Percentiles rank a stretch among this genome's conserved stretches.
These are phyloP conservation scores for Pagetopsis macropterus DNA, from an alignment of 2,797 vertebrate species.

Conservation along the genomic window DNA sequence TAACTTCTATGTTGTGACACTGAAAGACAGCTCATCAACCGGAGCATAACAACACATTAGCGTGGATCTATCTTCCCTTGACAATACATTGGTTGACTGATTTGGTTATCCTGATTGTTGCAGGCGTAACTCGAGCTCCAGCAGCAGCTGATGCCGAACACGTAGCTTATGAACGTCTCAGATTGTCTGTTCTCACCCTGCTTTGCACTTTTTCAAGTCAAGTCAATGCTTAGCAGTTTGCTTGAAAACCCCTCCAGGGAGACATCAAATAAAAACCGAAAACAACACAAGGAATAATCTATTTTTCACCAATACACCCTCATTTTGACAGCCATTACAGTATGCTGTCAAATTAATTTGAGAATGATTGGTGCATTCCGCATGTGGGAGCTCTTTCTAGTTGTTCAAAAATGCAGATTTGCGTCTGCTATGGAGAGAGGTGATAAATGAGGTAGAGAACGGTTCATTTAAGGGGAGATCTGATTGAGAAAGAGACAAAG, in stretches of 20 bases:
- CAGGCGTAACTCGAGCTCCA: constrained; percentile 9
- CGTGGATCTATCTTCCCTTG: not conserved
- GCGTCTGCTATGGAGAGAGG: not conserved
- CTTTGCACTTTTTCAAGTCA: constrained; percentile 14
- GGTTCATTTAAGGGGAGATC: constrained; percentile 7
- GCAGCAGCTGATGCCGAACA: constrained; percentile 22
- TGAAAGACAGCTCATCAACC: constrained; percentile 11
- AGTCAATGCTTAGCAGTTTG: constrained; percentile 9
- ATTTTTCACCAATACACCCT: not conserved
- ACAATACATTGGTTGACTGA: constrained; percentile 26
- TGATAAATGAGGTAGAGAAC: constrained; percentile 26
- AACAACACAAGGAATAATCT: constrained; percentile 11
- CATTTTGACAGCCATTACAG: constrained; percentile 22
- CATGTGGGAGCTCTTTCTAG: not conserved
- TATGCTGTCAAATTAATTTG: constrained; percentile 27
- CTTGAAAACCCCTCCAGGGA: constrained; percentile 5
- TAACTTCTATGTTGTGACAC: constrained; percentile 20
- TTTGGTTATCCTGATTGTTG: constrained; percentile 21
- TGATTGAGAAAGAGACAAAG: not conserved
- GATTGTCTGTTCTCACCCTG: constrained; percentile 13
- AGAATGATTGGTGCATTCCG: constrained; percentile 13
- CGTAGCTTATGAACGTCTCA: constrained; percentile 7
- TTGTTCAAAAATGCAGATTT: not conserved
- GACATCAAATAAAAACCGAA: constrained; percentile 26
- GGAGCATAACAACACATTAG: constrained; percentile 13